Evolutionary conservation across 2,113 vertebrate species (phyloP).

Genomic region (Thunnus thynnus): DNA sequence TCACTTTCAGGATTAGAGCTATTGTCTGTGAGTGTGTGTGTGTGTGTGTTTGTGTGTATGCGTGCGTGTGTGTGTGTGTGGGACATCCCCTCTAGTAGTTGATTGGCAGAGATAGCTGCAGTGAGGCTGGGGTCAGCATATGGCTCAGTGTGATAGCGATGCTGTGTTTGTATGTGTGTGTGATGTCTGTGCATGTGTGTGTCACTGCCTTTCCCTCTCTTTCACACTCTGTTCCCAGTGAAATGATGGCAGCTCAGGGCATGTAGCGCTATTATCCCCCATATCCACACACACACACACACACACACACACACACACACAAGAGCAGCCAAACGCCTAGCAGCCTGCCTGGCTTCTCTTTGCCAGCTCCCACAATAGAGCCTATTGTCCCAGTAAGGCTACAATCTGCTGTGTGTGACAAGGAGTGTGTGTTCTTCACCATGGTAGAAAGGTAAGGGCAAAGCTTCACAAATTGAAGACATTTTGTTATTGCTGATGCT

Average conservation of each 20-base stretch:
- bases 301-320: slow-evolving; percentile 59
- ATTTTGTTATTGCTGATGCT: slow-evolving; percentile 66
- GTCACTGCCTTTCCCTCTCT: slow-evolving; percentile 85
- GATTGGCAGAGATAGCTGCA: slow-evolving; percentile 94
- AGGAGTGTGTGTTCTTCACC: slow-evolving; percentile 63
- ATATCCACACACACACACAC: slow-evolving; percentile 78
- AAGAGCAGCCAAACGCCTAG: slow-evolving; percentile 82
- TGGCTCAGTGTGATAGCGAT: slow-evolving; percentile 95
- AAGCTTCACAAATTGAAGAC: slow-evolving; percentile 72
- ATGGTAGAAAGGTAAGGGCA: slow-evolving; percentile 69
- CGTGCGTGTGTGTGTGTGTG: slow-evolving; percentile 67
- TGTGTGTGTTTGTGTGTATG: slow-evolving; percentile 75
- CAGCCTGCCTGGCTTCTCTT: slow-evolving; percentile 79
- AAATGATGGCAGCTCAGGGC: slow-evolving; percentile 95
- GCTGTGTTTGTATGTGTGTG: slow-evolving; percentile 78
- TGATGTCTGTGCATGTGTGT: slow-evolving; percentile 80
- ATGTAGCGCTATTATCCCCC: slow-evolving; percentile 91
- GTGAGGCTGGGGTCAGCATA: slow-evolving; percentile 97
- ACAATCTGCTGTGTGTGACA: slow-evolving; percentile 87
- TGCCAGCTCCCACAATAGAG: slow-evolving; percentile 93
- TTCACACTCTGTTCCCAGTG: slow-evolving; percentile 89
- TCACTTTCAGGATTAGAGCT: slow-evolving; percentile 62
- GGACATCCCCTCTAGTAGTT: slow-evolving; percentile 86
- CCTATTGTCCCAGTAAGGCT: slow-evolving; percentile 91
- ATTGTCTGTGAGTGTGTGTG: slow-evolving; percentile 43